These are phyloP conservation scores for Scaptomyza flava DNA, from an alignment of 2,888 invertebrate species.

Conservation along the genomic window DNA sequence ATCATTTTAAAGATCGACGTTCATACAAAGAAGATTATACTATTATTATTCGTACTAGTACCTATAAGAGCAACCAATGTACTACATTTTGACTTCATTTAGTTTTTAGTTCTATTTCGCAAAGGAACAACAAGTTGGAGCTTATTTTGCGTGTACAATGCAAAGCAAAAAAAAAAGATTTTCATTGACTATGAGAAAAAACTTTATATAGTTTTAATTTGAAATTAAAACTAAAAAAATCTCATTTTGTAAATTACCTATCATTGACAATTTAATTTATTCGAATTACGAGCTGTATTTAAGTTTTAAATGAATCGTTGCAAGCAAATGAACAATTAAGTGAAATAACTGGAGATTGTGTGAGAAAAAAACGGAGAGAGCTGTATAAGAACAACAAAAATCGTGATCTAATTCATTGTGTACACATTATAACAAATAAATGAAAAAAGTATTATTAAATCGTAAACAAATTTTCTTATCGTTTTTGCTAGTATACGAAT, in stretches of 20 bases:
- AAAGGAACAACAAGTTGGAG: conserved; percentile 8
- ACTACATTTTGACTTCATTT: conserved; percentile 32
- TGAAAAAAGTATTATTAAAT: conserved; percentile 73
- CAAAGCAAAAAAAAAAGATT: conserved; percentile 20
- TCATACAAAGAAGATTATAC: conserved; percentile 26
- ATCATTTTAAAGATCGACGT: conserved; percentile 31
- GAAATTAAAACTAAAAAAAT: conserved; percentile 36
- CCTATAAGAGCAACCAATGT: conserved; percentile 32
- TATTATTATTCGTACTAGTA: conserved; percentile 46
- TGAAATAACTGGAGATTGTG: conserved; percentile 50
- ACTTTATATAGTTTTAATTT: conserved; percentile 46
- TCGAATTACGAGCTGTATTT: conserved; percentile 41
- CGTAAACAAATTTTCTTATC: conserved; percentile 45
- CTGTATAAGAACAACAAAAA: conserved; percentile 60
- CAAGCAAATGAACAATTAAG: conserved; percentile 51
- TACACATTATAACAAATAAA: conserved; percentile 71
- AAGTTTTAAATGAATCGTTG: conserved; percentile 39
- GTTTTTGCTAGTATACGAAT: no score
- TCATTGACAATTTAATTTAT: conserved; percentile 58
- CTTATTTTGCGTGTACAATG: conserved; percentile 16
- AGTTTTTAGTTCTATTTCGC: conserved; percentile 25
- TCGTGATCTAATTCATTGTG: conserved; percentile 73
- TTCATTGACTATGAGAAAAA: conserved; percentile 10
- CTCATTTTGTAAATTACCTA: conserved; percentile 62
- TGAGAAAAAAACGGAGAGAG: conserved; percentile 46